Evolutionary conservation across 2,888 invertebrate genomes (phyloP), one percentile per base, ranked within the genome.

Genomic region (Neoscelio sp.): DNA sequence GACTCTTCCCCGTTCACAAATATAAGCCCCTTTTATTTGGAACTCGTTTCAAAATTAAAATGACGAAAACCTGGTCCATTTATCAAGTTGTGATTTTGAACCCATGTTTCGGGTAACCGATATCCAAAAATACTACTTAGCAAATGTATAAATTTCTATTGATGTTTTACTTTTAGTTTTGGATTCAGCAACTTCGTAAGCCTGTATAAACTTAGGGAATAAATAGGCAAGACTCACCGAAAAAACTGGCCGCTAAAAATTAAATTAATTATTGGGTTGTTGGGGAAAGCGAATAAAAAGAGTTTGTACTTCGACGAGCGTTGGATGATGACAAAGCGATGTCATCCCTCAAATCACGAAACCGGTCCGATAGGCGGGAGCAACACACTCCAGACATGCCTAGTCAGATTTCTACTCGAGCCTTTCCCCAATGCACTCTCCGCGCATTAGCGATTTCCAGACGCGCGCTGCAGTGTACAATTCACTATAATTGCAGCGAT

Each of bases 341-440:
- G 78, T 71, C 67, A 73, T 73, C 52, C 60, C 73, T 60, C 56
- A 67, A 73, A 73, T 67, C 52, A 73, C 73, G 64, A 71, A 78
- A 78, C 73, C 65, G 70, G 78, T 73, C 50, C 58, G 17, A 78
- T 78, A 78, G 67, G 52, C 60, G 58, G 52, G 64, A 54, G 46
- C 48, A 68, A 56, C 60, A n/a, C n/a, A 77, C 71, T 67, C 65
- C 60, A 78, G 78, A 78, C 67, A 48, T 78, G 73, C 78, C 71
- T 71, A 73, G 78, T 73, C 78, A 78, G 73, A 73, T 73, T 78
- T 78, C 73, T 71, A 44, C 73, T 67, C 78, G 33, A 67, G 46
- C 48, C 52, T 65, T 23, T 6, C 15, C 65, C 62, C 70, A 50
- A 48, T 62, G 62, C 48, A 38, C 26, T 28, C 68, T 65, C 23